Conservation (phyloP, 92 coral and sea anemone genomes). For the Phymanthus crucifer region DNA sequence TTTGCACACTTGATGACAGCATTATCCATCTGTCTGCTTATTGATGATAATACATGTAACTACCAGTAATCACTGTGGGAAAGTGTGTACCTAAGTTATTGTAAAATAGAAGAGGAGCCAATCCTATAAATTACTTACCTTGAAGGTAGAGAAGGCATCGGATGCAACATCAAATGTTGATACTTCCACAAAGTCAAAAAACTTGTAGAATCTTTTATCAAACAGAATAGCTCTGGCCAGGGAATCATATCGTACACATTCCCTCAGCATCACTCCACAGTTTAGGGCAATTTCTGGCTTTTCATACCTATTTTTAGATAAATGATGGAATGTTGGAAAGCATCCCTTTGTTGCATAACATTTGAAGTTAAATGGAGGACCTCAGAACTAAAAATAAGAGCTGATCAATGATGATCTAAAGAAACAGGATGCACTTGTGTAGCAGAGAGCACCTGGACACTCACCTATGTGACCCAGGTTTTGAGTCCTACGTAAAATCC, state of each 20-base stretch:
- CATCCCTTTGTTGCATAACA: background rate
- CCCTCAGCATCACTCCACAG: conserved; percentile 93
- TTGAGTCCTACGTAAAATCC: no score
- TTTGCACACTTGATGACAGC: no score
- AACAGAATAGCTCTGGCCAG: conserved; percentile 54
- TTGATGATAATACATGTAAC: no score
- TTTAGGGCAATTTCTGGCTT: conserved; percentile 82
- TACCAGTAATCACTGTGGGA: no score
- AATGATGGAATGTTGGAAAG: background rate
- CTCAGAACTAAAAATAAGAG: background rate
- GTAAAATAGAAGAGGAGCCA: background rate
- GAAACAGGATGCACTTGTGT: no score
- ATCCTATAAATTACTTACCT: conserved; percentile 52
- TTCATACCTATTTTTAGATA: conserved; percentile 64
- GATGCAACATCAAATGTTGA: conserved; percentile 99
- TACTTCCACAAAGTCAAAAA: conserved; percentile 86
- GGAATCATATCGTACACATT: conserved; percentile 70
- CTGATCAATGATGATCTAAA: background rate
- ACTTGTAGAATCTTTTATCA: conserved; percentile 54
- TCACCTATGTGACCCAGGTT: background rate
- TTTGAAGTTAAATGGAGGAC: background rate
- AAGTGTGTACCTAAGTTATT: no score
- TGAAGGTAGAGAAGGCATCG: conserved; percentile 95
- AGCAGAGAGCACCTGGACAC: no score
- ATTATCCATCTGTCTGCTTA: no score